Percentiles rank a stretch among this genome's conserved stretches.
phyloP scores from a whole-genome alignment of 2,113 vertebrate genomes.

The Nestor notabilis region DNA sequence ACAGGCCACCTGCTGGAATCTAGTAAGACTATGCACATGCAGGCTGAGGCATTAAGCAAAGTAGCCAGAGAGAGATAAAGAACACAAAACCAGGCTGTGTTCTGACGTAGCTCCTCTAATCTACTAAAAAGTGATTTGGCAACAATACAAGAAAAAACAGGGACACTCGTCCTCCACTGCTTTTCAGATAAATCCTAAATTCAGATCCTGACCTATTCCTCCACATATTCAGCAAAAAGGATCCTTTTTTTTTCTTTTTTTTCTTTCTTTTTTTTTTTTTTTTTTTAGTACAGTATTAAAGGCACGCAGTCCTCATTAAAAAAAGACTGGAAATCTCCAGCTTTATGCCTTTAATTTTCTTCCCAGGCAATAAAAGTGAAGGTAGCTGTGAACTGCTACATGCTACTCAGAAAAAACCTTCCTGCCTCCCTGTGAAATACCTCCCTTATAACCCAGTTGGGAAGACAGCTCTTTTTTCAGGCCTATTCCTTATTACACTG shows the following conservation, averaged over 20 bases:
- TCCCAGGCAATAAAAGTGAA: not conserved
- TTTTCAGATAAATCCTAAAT: not conserved
- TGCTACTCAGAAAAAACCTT: not conserved
- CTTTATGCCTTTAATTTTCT: not conserved
- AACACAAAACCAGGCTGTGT: not conserved
- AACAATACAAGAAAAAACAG: not conserved
- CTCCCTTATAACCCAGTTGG: not conserved
- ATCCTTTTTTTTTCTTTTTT: fast-evolving
- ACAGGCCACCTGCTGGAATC: constrained; percentile 28
- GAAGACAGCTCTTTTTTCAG: not conserved
- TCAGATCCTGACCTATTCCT: not conserved
- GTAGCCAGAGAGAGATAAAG: not conserved
- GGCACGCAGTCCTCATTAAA: not conserved
- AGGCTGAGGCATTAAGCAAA: not conserved
- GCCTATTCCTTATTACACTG: not conserved
- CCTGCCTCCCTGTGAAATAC: not conserved
- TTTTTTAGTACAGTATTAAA: not conserved
- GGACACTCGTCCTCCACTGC: not conserved
- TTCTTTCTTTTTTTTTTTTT: not conserved
- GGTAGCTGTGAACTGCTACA: fast-evolving
- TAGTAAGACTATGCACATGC: not conserved
- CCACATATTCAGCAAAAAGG: not conserved
- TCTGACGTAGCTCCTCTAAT: constrained; percentile 13
- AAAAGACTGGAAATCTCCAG: not conserved
- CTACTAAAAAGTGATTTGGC: not conserved